Conservation (phyloP, 2,797 vertebrate genomes). For the Perodicticus potto region DNA sequence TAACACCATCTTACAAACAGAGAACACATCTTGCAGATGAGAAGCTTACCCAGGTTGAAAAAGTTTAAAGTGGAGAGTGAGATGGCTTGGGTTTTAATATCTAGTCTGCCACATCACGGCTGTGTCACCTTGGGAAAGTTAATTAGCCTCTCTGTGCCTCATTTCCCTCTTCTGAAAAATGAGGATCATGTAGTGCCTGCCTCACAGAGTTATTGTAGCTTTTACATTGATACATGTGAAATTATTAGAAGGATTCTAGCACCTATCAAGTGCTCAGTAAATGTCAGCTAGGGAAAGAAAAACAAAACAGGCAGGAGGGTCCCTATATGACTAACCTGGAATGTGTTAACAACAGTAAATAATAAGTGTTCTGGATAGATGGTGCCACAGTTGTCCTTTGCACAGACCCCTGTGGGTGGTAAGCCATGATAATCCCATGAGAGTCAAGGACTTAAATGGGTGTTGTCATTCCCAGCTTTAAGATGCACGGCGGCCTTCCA, state of each 20-base stretch:
- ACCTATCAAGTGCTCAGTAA: not conserved
- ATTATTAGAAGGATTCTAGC: not conserved
- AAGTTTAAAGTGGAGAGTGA: not conserved
- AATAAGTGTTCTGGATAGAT: fast-evolving
- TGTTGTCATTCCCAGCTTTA: not conserved
- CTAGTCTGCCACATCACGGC: not conserved
- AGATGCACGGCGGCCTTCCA: not conserved
- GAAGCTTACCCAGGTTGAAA: not conserved
- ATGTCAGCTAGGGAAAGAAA: not conserved
- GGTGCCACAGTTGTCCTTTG: not conserved
- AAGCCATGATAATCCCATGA: not conserved
- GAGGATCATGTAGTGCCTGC: not conserved
- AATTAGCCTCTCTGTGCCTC: constrained; percentile 52
- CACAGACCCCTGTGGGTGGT: not conserved
- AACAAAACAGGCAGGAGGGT: not conserved
- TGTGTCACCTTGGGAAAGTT: constrained; percentile 17
- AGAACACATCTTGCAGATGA: not conserved
- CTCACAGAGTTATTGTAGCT: not conserved
- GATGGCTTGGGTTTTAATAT: not conserved
- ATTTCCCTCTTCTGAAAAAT: constrained; percentile 8
- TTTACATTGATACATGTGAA: not conserved
- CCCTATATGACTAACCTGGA: not conserved
- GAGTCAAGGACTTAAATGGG: not conserved
- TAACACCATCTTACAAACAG: not conserved
- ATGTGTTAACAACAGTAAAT: too few relatives aligned